Percentiles rank a stretch among this genome's conserved stretches.
phyloP scores from a whole-genome alignment of 2,888 invertebrate genomes.

The Masnerella sp. region DNA sequence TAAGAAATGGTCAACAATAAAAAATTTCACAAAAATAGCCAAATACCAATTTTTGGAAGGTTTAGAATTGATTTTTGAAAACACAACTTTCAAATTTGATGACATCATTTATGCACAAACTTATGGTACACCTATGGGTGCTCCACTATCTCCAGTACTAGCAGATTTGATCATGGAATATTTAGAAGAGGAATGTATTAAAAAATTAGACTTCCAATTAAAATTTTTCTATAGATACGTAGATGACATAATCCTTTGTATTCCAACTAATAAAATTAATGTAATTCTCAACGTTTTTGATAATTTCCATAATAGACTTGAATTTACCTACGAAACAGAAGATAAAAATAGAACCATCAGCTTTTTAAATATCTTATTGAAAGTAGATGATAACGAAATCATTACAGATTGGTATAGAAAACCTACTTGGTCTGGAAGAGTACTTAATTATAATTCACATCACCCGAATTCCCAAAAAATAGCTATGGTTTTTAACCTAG shows the following conservation, averaged over 20 bases:
- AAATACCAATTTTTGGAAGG: background rate
- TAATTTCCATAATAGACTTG: background rate
- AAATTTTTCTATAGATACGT: too few relatives aligned
- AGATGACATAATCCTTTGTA: background rate
- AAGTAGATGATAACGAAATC: background rate
- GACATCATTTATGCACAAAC: slow-evolving; percentile 22
- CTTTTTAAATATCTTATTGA: background rate
- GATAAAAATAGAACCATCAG: background rate
- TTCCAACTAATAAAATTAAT: background rate
- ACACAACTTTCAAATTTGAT: background rate
- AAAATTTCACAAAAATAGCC: slow-evolving; percentile 4
- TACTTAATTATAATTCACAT: too few relatives aligned
- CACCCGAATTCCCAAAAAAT: too few relatives aligned
- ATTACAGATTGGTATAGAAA: background rate
- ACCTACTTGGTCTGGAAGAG: background rate
- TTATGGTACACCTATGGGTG: slow-evolving; percentile 41
- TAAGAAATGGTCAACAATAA: slow-evolving; percentile 14
- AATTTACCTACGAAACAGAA: background rate
- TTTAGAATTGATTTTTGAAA: slow-evolving; percentile 8
- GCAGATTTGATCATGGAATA: slow-evolving; percentile 29
- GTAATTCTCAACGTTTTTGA: background rate
- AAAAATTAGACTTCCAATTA: background rate
- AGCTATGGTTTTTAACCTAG: too few relatives aligned
- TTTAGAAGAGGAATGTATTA: slow-evolving; percentile 4
- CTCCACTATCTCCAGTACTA: slow-evolving; percentile 18